Conservation (phyloP, 2,797 vertebrate genomes). For the Tarsius wallacei region DNA sequence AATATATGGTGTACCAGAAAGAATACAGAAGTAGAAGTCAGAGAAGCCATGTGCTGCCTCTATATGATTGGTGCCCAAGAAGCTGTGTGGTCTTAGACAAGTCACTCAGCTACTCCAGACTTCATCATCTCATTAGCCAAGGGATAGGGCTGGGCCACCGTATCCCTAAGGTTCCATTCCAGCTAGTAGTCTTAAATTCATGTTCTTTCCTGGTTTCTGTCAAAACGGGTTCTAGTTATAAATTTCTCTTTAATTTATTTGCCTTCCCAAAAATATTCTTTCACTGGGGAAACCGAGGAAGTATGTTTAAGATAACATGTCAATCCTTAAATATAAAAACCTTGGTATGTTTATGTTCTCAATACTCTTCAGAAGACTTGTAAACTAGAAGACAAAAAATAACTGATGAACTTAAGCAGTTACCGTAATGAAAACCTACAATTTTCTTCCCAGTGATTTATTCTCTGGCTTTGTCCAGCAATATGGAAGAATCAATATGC, state of each 20-base stretch:
- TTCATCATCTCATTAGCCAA: slow-evolving; percentile 13
- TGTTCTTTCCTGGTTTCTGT: slow-evolving; percentile 25
- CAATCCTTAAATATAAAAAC: background rate
- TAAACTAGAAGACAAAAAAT: slow-evolving; percentile 35
- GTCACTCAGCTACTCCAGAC: background rate
- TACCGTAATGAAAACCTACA: background rate
- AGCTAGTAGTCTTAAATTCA: background rate
- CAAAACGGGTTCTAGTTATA: background rate
- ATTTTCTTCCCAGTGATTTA: background rate
- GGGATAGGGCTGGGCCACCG: background rate
- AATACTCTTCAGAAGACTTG: slow-evolving; percentile 46
- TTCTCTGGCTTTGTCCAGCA: background rate
- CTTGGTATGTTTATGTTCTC: slow-evolving; percentile 47
- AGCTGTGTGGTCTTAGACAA: slow-evolving; percentile 12
- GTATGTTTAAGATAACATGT: slow-evolving; percentile 33
- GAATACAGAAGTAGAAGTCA: slow-evolving; percentile 17
- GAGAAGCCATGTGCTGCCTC: background rate
- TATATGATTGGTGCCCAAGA: background rate
- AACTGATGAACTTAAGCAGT: slow-evolving; percentile 40
- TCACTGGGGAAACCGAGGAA: background rate
- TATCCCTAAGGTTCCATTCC: background rate
- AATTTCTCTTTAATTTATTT: slow-evolving; percentile 62
- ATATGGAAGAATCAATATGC: background rate
- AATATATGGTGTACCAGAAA: background rate
- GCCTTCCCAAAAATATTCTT: slow-evolving; percentile 60